Percentiles rank a stretch among this genome's conserved stretches.
These are phyloP conservation scores for Elaphurus davidianus DNA, from an alignment of 2,113 vertebrate genomes.

Conservation along the genomic window DNA sequence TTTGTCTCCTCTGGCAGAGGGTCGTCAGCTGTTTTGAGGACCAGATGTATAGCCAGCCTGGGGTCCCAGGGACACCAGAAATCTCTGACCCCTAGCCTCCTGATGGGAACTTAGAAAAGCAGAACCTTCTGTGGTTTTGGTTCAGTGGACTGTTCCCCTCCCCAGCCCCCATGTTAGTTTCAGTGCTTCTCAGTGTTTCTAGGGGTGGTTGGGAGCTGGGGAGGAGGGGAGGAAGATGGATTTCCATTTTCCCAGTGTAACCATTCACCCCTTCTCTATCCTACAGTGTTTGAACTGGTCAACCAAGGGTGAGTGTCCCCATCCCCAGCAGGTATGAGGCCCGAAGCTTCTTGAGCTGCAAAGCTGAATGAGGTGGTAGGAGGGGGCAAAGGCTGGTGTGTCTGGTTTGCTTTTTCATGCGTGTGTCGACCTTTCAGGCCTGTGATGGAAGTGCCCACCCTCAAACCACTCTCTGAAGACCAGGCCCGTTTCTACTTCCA, in stretches of 20 bases:
- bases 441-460: slow-evolving; percentile 97
- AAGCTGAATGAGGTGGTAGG: not conserved
- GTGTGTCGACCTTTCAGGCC: slow-evolving; percentile 81
- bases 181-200: not conserved
- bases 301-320: slow-evolving; percentile 92
- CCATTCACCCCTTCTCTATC: slow-evolving; percentile 60
- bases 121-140: not conserved
- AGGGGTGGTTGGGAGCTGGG: not conserved
- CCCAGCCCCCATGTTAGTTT: not conserved
- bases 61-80: not conserved
- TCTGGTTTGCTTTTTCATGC: not conserved
- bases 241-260: not conserved
- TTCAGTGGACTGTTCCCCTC: not conserved
- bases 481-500: slow-evolving; percentile 98
- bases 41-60: not conserved
- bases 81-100: not conserved
- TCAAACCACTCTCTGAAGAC: slow-evolving; percentile 94
- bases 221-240: not conserved
- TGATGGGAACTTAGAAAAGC: not conserved
- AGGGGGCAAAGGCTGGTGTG: not conserved
- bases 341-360: not conserved
- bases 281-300: slow-evolving; percentile 96
- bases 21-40: not conserved
- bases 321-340: not conserved
- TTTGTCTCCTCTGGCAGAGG: not conserved